phyloP scores from a whole-genome alignment of 2,113 vertebrate genomes.

The Microtus oregoni region DNA sequence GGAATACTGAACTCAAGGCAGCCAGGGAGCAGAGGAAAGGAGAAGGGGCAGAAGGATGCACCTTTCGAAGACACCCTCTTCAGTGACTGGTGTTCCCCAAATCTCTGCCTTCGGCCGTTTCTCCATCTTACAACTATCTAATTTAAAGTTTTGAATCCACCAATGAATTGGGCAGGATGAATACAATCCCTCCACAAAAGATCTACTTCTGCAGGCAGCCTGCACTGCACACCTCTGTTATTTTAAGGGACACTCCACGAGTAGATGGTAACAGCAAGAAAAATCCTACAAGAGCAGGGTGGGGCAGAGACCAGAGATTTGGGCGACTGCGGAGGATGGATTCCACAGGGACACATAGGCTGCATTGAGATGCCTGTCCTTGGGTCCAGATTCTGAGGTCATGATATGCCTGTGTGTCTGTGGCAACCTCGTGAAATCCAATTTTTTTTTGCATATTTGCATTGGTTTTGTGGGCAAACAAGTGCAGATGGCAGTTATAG shows the following conservation, averaged over 20 bases:
- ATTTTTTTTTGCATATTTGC: too few relatives aligned
- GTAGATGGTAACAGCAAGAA: too few relatives aligned
- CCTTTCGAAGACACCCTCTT: neutral
- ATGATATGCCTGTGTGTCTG: fast-evolving
- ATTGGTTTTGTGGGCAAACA: neutral
- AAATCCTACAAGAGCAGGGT: neutral
- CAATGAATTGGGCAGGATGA: neutral
- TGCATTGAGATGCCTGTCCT: fast-evolving
- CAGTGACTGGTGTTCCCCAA: neutral
- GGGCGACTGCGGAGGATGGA: fast-evolving
- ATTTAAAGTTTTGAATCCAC: neutral
- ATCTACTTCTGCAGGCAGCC: neutral
- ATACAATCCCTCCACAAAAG: neutral
- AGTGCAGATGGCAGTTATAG: neutral
- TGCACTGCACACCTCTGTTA: neutral
- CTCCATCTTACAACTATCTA: neutral
- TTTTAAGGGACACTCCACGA: neutral
- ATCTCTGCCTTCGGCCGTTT: neutral
- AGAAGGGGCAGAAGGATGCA: neutral
- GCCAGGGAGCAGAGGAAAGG: neutral
- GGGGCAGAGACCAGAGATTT: fast-evolving
- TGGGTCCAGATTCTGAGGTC: fast-evolving
- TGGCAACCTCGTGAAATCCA: fast-evolving
- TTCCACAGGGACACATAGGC: fast-evolving
- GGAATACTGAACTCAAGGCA: neutral